phyloP scores from a whole-genome alignment of 2,888 invertebrate genomes.

The Netelia melanura region DNA sequence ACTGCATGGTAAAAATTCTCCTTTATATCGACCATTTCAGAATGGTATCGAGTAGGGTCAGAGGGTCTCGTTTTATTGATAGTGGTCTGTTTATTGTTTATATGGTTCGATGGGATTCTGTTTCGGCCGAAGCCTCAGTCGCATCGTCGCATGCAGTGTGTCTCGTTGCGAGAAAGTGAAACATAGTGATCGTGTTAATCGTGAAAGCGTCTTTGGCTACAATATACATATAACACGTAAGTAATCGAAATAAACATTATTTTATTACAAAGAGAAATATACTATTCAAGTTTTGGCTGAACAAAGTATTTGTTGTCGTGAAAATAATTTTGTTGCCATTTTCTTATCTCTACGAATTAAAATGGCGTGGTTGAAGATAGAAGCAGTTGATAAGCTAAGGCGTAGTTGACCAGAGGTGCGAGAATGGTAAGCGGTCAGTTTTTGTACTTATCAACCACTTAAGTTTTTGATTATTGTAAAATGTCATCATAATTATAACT shows the following conservation, averaged over 20 bases:
- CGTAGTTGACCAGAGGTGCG: background rate
- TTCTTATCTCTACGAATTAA: conserved; percentile 4
- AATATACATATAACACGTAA: conserved; percentile 9
- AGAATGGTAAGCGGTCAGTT: background rate
- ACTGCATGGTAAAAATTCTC: no score
- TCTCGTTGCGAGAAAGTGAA: no score
- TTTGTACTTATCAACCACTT: no score
- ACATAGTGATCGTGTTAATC: background rate
- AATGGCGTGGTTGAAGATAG: conserved; percentile 9
- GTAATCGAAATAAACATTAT: conserved; percentile 2
- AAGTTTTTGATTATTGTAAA: background rate
- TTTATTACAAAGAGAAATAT: background rate
- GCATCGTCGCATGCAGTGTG: no score
- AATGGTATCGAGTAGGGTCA: no score
- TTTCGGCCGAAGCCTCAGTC: no score
- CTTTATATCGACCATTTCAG: no score
- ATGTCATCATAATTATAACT: conserved; percentile 7
- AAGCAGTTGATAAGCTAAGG: conserved; percentile 4
- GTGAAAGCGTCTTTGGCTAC: background rate
- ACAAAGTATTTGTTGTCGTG: background rate
- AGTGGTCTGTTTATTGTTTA: no score
- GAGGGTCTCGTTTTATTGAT: no score
- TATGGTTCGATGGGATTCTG: no score
- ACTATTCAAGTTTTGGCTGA: conserved; percentile 4
- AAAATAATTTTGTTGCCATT: conserved; percentile 1